Conservation (phyloP, 2,888 invertebrate species). For the Eutolmus rufibarbis region DNA sequence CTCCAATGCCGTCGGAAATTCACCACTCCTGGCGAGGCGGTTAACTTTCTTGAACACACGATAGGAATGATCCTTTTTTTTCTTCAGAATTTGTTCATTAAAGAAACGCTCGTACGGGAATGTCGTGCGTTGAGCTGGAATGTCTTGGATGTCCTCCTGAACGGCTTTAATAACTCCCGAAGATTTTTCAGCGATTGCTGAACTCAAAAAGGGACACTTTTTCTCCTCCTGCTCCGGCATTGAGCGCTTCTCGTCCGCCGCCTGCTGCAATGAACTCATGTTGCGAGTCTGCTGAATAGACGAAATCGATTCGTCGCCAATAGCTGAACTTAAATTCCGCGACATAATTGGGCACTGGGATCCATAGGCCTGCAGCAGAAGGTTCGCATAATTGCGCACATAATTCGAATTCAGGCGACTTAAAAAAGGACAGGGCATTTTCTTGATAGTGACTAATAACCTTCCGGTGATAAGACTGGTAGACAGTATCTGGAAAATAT, state of each 20-base stretch:
- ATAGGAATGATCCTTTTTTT: constrained; percentile 94
- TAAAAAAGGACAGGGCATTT: constrained; percentile 89
- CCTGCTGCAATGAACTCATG: constrained; percentile 45
- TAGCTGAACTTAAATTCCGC: constrained; percentile 37
- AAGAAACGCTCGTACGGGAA: constrained; percentile 90
- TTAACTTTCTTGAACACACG: constrained; percentile 94
- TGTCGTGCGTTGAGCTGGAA: constrained; percentile 50
- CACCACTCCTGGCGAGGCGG: constrained; percentile 78
- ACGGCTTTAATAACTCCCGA: constrained; percentile 69
- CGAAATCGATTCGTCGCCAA: constrained; percentile 49
- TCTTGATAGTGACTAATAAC: constrained; percentile 54
- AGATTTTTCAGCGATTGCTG: constrained; percentile 50
- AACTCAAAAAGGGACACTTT: constrained; percentile 67
- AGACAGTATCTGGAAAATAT: constrained; percentile 3
- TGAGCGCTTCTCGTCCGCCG: background rate
- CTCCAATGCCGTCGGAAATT: constrained; percentile 88
- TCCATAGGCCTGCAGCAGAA: constrained; percentile 79
- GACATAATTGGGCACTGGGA: constrained; percentile 80
- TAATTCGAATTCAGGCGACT: constrained; percentile 80
- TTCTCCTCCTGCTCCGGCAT: constrained; percentile 50
- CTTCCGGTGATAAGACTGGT: constrained; percentile 6
- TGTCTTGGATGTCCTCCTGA: constrained; percentile 71
- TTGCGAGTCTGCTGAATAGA: constrained; percentile 44
- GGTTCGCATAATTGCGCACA: constrained; percentile 81
- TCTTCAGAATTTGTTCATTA: constrained; percentile 85